These are phyloP conservation scores for Cryptoprocta ferox DNA, from an alignment of 2,797 vertebrate species.

Conservation along the genomic window DNA sequence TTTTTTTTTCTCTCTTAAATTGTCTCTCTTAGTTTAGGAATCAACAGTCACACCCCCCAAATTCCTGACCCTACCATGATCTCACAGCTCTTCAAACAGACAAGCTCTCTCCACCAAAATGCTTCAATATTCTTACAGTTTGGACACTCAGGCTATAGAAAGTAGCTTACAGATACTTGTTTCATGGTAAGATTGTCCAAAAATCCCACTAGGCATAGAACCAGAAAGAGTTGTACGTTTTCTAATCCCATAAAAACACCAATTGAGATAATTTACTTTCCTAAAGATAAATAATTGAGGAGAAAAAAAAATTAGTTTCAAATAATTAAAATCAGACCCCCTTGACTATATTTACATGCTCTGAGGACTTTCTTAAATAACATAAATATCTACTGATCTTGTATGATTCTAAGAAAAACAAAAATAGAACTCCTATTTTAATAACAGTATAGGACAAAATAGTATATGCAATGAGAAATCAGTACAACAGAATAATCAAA, in stretches of 20 bases:
- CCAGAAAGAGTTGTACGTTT: not conserved
- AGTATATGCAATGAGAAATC: not conserved
- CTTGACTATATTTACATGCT: not conserved
- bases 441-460: not conserved
- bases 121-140: not conserved
- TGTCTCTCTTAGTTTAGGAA: not conserved
- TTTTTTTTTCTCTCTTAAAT: not conserved
- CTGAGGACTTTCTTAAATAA: not conserved
- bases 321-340: constrained; percentile 20
- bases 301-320: constrained; percentile 28
- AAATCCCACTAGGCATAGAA: not conserved
- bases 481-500: constrained; percentile 22
- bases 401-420: constrained; percentile 8
- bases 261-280: constrained; percentile 28
- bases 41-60: not conserved
- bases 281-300: constrained; percentile 38
- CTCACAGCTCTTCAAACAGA: not conserved
- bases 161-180: not conserved
- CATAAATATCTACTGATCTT: constrained; percentile 12
- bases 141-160: not conserved
- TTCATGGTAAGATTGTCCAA: not conserved
- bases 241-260: not conserved
- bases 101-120: not conserved
- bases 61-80: not conserved
- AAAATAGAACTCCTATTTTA: constrained; percentile 34